phyloP scores from a whole-genome alignment of 2,888 invertebrate species.

The Tyria jacobaeae region DNA sequence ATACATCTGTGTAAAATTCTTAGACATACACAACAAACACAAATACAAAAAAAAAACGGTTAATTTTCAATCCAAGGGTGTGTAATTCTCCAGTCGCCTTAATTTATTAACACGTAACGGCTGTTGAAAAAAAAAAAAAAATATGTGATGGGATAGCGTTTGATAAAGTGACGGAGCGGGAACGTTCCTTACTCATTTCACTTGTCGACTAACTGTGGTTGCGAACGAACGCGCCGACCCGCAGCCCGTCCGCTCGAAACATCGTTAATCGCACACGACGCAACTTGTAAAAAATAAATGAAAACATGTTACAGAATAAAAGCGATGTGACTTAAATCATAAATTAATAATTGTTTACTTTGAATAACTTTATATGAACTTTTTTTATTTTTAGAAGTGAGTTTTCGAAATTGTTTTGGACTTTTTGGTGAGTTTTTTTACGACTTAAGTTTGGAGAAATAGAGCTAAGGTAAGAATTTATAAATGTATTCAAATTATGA shows the following conservation, averaged over 20 bases:
- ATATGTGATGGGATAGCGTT: conserved; percentile 57
- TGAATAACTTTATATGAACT: conserved; percentile 32
- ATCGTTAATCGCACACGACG: conserved; percentile 45
- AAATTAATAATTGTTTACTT: conserved; percentile 36
- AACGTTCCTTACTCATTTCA: conserved; percentile 66
- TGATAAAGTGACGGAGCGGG: conserved; percentile 57
- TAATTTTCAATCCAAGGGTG: conserved; percentile 53
- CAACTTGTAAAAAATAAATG: conserved; percentile 47
- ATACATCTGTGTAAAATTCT: conserved; percentile 3
- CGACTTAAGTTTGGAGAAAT: conserved; percentile 31
- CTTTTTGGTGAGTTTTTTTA: conserved; percentile 29
- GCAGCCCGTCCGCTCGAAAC: conserved; percentile 41
- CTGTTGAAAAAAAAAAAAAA: conserved; percentile 58
- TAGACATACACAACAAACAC: too few relatives aligned
- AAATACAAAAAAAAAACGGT: too few relatives aligned
- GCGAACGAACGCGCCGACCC: conserved; percentile 60
- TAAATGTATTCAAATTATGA: conserved; percentile 28
- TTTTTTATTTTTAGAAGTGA: conserved; percentile 31
- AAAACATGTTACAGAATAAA: conserved; percentile 59
- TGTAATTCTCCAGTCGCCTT: conserved; percentile 65
- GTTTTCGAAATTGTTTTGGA: conserved; percentile 21
- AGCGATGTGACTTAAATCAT: conserved; percentile 61
- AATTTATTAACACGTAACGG: conserved; percentile 63
- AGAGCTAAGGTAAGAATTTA: conserved; percentile 43
- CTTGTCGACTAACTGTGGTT: conserved; percentile 65